Evolutionary conservation across 2,888 invertebrate species (phyloP), one percentile per base, ranked within the genome.

Genomic region (Chaitophorus viminalis): DNA sequence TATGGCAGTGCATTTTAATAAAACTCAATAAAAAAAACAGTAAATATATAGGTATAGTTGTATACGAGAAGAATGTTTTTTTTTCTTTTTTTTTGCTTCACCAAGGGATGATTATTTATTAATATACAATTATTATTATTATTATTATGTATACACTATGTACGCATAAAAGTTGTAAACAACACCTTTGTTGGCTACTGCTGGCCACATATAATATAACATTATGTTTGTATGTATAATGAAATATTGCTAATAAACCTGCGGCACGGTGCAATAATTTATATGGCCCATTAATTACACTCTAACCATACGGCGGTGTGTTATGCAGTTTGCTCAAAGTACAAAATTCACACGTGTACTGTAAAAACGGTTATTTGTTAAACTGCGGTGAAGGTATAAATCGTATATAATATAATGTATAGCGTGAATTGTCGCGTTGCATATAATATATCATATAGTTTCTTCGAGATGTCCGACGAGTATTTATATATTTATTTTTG

Each of bases 301-400:
- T 36, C 78, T 60, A 36, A 78, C 25, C 33, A 18, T 8, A 31
- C 52, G n/a, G 29, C 8, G 9, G 5, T 21, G 25, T n/a, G 29
- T 54, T 78, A 78, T 60, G n/a, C n/a, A n/a, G n/a, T n/a, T n/a
- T n/a, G 21, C 2, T 78, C 33, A 18, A 31, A n/a, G 65, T 36
- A 65, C 36, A 39, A 79, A 79, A 79, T 79, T 36, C 60, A 65
- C 79, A 79, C 65, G 79, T 79, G 78, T 78, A 33, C 25, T 33
- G 36, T n/a, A 79, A 79, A 79, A 79, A 79, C 36, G 39, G 65
- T 65, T 79, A 65, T 79, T 79, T 60, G 60, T 79, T 79, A 14
- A 29, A 31, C 31, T 3, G 70, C 25, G n/a, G 60, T 36, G 25
- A 60, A 60, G 31, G 70, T 70, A 17, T 29, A 33, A 11, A 60